A percentile compares a stretch with the other conserved stretches of the same genome.
Conservation (phyloP, 2,888 invertebrate species). For the Zhuqinia jingwanae region DNA sequence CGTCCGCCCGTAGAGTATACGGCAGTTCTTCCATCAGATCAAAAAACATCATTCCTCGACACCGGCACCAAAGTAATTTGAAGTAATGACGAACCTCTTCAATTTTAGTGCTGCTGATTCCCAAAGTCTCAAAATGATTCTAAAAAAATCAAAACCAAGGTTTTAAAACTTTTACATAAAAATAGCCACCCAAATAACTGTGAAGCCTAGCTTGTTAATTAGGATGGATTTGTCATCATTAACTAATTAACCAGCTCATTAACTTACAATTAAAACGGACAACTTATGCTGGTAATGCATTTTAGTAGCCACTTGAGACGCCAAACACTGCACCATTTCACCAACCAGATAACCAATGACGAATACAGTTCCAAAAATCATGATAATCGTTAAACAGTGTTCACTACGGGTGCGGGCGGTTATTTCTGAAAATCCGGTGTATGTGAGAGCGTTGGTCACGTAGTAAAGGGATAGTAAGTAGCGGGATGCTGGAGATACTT, state of each 20-base stretch:
- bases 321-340: conserved; percentile 77
- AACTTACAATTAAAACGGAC: conserved; percentile 73
- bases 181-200: neutral
- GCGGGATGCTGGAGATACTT: neutral
- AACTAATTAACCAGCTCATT: neutral
- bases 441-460: conserved; percentile 75
- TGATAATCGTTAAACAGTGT: conserved; percentile 66
- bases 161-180: too few species aligned
- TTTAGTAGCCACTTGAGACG: conserved; percentile 77
- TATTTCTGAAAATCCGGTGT: conserved; percentile 72
- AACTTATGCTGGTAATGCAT: conserved; percentile 77
- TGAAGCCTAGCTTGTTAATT: too few species aligned
- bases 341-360: conserved; percentile 77
- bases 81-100: conserved; percentile 73
- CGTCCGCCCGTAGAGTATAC: conserved; percentile 75
- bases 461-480: conserved; percentile 76
- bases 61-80: conserved; percentile 71
- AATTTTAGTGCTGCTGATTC: conserved; percentile 71
- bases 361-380: conserved; percentile 74
- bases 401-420: conserved; percentile 65
- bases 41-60: conserved; percentile 69
- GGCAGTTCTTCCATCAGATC: conserved; percentile 73
- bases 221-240: neutral
- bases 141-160: conserved; percentile 30
- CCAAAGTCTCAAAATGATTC: conserved; percentile 72